phyloP scores from a whole-genome alignment of 1,140 invertebrate genomes.

The Thaumetopoea pityocampa region DNA sequence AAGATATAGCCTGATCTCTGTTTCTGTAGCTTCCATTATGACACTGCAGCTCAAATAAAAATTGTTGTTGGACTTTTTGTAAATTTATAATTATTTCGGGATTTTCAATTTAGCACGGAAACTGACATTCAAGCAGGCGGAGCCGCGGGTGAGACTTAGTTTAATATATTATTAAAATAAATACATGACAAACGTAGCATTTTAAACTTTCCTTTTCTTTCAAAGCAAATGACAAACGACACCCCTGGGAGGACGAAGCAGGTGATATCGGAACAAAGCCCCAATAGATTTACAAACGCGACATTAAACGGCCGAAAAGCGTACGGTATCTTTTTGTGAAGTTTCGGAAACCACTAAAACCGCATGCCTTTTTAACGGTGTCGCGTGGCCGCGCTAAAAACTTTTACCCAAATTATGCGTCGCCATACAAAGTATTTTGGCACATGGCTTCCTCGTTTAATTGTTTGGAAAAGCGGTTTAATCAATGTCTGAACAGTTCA shows the following conservation, averaged over 20 bases:
- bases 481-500: conserved; percentile 9
- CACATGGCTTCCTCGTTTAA: conserved; percentile 28
- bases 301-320: conserved; percentile 42
- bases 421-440: conserved; percentile 28
- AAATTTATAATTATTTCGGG: no score
- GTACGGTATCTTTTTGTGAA: conserved; percentile 36
- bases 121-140: background rate
- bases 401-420: conserved; percentile 37
- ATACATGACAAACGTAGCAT: background rate
- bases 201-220: conserved; percentile 23
- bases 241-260: conserved; percentile 22
- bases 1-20: no score
- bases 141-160: no score
- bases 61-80: no score
- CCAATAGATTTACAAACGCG: conserved; percentile 43
- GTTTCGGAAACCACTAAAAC: conserved; percentile 63
- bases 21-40: no score
- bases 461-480: conserved; percentile 16
- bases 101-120: no score
- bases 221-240: conserved; percentile 21
- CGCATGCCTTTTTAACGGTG: conserved; percentile 45
- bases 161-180: no score
- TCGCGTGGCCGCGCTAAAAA: conserved; percentile 45
- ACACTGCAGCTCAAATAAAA: no score
- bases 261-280: conserved; percentile 44